phyloP scores from a whole-genome alignment of 2,888 invertebrate genomes.

The Lordiphosa fenestrarum region DNA sequence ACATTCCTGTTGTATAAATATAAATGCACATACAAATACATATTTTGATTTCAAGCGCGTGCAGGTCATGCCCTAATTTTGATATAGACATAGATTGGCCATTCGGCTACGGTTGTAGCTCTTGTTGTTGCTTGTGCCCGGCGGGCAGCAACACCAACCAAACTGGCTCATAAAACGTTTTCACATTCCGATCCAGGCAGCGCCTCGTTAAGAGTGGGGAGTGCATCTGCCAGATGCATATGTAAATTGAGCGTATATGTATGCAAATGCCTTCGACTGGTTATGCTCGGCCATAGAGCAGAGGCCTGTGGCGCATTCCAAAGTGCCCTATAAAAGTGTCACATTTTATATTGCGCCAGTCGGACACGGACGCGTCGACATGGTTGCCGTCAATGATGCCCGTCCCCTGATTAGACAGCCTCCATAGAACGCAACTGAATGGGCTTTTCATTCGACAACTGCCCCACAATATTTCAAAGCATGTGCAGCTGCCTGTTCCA shows the following conservation, averaged over 20 bases:
- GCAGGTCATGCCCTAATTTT: constrained; percentile 60
- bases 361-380: constrained; percentile 13
- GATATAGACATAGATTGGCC: constrained; percentile 22
- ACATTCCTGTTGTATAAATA: constrained; percentile 50
- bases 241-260: constrained; percentile 47
- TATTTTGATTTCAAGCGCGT: constrained; percentile 68
- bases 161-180: constrained; percentile 49
- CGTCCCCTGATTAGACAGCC: constrained; percentile 48
- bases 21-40: constrained; percentile 42
- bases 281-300: constrained; percentile 32
- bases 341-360: constrained; percentile 56
- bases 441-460: constrained; percentile 18
- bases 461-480: constrained; percentile 6
- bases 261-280: constrained; percentile 30
- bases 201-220: constrained; percentile 18
- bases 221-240: constrained; percentile 52
- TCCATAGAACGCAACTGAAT: constrained; percentile 27
- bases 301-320: constrained; percentile 57
- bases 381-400: constrained; percentile 22
- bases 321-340: constrained; percentile 71
- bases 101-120: constrained; percentile 7
- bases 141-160: background rate
- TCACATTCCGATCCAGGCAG: constrained; percentile 35
- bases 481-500: constrained; percentile 3
- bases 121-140: background rate